These are phyloP conservation scores for Aphelenchoides fujianensis DNA, from an alignment of 1,140 invertebrate species.

Conservation along the genomic window DNA sequence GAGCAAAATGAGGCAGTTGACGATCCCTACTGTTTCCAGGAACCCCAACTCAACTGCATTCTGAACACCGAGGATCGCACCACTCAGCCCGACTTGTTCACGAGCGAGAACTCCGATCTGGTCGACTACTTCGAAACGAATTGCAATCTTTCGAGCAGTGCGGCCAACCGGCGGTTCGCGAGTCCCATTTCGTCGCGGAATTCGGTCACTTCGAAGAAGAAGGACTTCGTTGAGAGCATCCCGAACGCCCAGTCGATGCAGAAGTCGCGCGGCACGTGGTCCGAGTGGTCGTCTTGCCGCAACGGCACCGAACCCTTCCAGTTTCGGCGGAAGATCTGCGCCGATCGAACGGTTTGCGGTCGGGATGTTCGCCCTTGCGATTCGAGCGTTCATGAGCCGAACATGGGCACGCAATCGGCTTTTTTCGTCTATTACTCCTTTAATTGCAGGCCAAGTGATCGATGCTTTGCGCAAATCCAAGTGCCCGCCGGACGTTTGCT, in stretches of 20 bases:
- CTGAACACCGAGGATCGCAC: slow-evolving; percentile 56
- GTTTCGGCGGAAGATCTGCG: slow-evolving; percentile 35
- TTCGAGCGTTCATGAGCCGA: slow-evolving; percentile 25
- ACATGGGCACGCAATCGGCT: slow-evolving; percentile 18
- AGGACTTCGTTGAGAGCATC: slow-evolving; percentile 25
- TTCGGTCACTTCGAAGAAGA: slow-evolving; percentile 17
- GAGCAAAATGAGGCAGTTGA: slow-evolving; percentile 12
- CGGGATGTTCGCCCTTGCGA: slow-evolving; percentile 26
- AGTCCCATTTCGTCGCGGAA: slow-evolving; percentile 13
- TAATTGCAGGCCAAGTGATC: slow-evolving; percentile 44
- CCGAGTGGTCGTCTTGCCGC: slow-evolving; percentile 35
- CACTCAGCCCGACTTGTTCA: slow-evolving; percentile 57
- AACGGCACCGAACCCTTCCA: background rate
- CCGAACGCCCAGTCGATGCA: slow-evolving; percentile 15
- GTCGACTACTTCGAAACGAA: slow-evolving; percentile 61
- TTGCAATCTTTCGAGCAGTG: slow-evolving; percentile 35
- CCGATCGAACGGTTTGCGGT: slow-evolving; percentile 30
- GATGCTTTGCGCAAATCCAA: slow-evolving; percentile 38
- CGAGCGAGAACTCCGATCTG: slow-evolving; percentile 59
- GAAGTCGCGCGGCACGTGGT: slow-evolving; percentile 26
- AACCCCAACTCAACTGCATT: slow-evolving; percentile 61
- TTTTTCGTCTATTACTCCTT: background rate
- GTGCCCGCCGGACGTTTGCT: slow-evolving; percentile 49
- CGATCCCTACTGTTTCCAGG: slow-evolving; percentile 43
- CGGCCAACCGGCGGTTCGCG: slow-evolving; percentile 18